Base-by-base conservation (phyloP, 2,113 vertebrate species). In the Saccopteryx leptura region DNA sequence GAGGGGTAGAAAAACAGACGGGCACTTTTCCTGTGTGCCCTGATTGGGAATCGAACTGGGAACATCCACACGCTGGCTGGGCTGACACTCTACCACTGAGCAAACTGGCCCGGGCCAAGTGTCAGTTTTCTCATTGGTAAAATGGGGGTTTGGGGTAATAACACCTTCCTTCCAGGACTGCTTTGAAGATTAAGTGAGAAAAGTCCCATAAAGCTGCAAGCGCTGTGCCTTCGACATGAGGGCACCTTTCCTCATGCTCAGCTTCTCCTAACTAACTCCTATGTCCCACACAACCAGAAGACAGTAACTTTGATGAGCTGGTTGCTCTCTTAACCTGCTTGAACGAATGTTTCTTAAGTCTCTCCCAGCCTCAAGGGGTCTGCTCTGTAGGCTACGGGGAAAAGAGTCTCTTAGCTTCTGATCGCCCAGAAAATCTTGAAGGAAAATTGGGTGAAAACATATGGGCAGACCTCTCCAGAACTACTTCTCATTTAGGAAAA, bases 301-400 rank as follows among this genome's bases (percentile, higher is more conserved):
- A 54, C 0, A 6, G 24, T 31, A 33, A 10, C 12, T 68, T 26
- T 39, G 66, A 75, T 2, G 26, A 26, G 5, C n/a, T 5, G 18
- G 15, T 66, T 75, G 33, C 14, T 65, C 58, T 23, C 31, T 17
- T 50, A 63, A 18, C 33, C 65, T 33, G 65, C 18, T 28, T 17
- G 72, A 39, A 1, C 14, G 18, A 26, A 52, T 4, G 86, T 14
- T 21, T 52, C 61, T 17, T 0, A 9, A 83, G 31, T 48, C 52
- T 48, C 26, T 48, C 10, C 46, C 6, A 1, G 39, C 17, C 56
- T 56, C 2, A 0, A 48, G 68, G 6, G 4, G 0, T 63, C n/a
- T 24, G 14, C 63, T 46, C 48, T 13, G 26, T 2, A 72, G 52
- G 31, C 31, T n/a, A n/a, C 2, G 14, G 66, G 28, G 58, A 61